Evolutionary conservation across 1,140 invertebrate species (phyloP).

Genomic region (Anastrepha obliqua): DNA sequence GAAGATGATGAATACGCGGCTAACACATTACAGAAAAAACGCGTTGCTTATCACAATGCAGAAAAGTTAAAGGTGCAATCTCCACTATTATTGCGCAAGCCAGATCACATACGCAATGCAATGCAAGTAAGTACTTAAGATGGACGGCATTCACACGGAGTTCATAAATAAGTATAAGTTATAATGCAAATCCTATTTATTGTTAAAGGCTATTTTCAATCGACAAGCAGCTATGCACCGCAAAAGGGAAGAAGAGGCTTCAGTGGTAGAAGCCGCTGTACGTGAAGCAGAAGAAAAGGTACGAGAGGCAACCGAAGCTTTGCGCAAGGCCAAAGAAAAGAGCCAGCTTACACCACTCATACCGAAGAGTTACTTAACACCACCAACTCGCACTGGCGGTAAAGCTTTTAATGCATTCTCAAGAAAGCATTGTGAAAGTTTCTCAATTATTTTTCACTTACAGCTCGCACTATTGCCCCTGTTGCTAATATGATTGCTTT

Average conservation of each 20-base stretch:
- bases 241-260: conserved; percentile 65
- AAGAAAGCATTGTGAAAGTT: not conserved
- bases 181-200: conserved; percentile 6
- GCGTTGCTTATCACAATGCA: conserved; percentile 75
- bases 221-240: conserved; percentile 65
- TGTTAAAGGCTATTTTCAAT: conserved; percentile 64
- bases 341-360: conserved; percentile 66
- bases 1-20: conserved; percentile 66
- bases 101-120: conserved; percentile 71
- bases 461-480: conserved; percentile 77
- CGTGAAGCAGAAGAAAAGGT: conserved; percentile 67
- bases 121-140: conserved; percentile 62
- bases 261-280: conserved; percentile 63
- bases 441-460: not conserved
- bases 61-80: conserved; percentile 56
- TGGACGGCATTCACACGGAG: too few species aligned
- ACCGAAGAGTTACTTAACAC: conserved; percentile 64
- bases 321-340: conserved; percentile 60
- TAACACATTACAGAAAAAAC: conserved; percentile 71
- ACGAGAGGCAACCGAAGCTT: conserved; percentile 62
- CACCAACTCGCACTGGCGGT: conserved; percentile 56
- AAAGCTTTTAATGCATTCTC: not conserved
- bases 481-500: conserved; percentile 79
- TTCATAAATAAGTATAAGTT: too few species aligned
- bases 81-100: conserved; percentile 62